phyloP scores from a whole-genome alignment of 2,113 vertebrate species.

The Cricetomys ansorgei region DNA sequence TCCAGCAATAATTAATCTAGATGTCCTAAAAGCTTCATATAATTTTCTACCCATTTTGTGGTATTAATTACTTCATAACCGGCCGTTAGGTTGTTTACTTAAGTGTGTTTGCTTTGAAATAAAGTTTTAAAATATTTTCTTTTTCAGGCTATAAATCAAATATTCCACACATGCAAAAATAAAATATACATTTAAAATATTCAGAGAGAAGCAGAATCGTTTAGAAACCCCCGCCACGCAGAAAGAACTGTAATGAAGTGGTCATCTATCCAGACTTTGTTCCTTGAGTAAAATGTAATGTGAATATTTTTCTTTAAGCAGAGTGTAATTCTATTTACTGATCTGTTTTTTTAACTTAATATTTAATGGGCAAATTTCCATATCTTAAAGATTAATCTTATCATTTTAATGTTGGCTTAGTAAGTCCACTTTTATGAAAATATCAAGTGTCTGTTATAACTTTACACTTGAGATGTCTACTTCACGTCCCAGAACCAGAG shows the following conservation, averaged over 20 bases:
- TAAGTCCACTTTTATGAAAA: slow-evolving; percentile 24
- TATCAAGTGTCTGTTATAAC: not conserved
- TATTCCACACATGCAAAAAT: not conserved
- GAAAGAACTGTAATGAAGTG: not conserved
- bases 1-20: not conserved
- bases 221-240: not conserved
- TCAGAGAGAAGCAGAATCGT: not conserved
- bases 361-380: slow-evolving; percentile 11
- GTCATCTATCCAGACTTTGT: not conserved
- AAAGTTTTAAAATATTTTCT: slow-evolving; percentile 9
- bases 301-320: not conserved
- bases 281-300: not conserved
- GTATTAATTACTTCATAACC: not conserved
- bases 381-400: slow-evolving; percentile 38
- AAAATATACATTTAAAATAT: not conserved
- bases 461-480: not conserved
- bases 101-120: not conserved
- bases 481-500: slow-evolving; percentile 11
- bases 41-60: not conserved
- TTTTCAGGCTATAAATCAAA: not conserved
- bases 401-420: not conserved
- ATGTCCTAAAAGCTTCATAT: not conserved
- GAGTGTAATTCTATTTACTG: not conserved
- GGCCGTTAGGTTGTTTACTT: not conserved
- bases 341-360: slow-evolving; percentile 12